phyloP scores from a whole-genome alignment of 64 coral and sea anemone genomes.

The Montipora foliosa region DNA sequence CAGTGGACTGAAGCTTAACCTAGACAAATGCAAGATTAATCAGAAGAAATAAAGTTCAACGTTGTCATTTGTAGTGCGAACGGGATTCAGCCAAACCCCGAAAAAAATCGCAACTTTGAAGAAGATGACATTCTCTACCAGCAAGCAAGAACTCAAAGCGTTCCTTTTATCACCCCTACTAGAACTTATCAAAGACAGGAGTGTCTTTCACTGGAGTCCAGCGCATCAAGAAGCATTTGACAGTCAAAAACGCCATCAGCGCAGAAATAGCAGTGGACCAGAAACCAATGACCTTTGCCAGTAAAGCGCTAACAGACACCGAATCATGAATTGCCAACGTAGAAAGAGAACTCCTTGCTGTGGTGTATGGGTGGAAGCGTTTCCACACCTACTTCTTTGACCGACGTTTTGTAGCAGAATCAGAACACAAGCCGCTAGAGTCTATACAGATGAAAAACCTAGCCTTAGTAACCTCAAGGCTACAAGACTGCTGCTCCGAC shows the following conservation, averaged over 20 bases:
- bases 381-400: constrained; percentile 68
- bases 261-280: background rate
- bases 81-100: background rate
- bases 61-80: constrained; percentile 13
- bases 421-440: constrained; percentile 41
- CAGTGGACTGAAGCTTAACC: constrained; percentile 51
- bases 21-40: constrained; percentile 74
- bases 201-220: background rate
- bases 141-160: background rate
- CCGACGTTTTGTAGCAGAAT: constrained; percentile 11
- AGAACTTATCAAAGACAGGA: background rate
- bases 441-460: constrained; percentile 20
- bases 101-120: constrained; percentile 7
- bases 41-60: background rate
- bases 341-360: constrained; percentile 55
- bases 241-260: background rate
- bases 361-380: constrained; percentile 52
- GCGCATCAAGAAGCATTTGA: background rate
- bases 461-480: constrained; percentile 3
- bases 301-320: constrained; percentile 3
- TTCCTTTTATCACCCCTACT: constrained; percentile 25
- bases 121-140: constrained; percentile 19
- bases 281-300: constrained; percentile 28
- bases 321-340: constrained; percentile 30
- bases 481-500: constrained; percentile 59